A percentile compares a stretch with the other conserved stretches of the same genome.
Conservation (phyloP, 2,113 vertebrate species). For the Labeo rohita region DNA sequence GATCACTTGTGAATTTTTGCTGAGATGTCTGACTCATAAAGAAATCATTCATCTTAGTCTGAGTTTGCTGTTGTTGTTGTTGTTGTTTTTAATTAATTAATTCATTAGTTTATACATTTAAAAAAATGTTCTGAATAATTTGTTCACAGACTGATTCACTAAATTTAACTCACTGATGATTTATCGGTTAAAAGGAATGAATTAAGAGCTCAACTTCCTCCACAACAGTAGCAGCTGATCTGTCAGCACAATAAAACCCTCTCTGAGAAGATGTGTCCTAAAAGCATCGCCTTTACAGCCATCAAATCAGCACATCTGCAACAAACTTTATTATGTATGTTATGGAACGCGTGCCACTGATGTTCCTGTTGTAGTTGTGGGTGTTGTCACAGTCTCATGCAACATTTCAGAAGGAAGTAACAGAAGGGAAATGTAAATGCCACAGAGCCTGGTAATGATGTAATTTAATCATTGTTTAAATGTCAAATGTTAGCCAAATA, state of each 20-base stretch:
- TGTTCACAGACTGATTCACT: not conserved
- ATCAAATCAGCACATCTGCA: not conserved
- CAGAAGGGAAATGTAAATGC: constrained; percentile 5
- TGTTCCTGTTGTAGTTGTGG: not conserved
- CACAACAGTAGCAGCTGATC: not conserved
- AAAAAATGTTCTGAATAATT: not conserved
- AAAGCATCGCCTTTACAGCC: not conserved
- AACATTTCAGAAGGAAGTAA: not conserved
- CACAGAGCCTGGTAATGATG: not conserved
- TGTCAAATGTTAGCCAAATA: not conserved
- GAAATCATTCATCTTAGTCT: not conserved
- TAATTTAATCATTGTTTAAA: constrained; percentile 28
- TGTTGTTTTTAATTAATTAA: not conserved
- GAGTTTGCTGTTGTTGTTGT: not conserved
- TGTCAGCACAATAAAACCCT: not conserved
- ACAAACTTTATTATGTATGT: not conserved
- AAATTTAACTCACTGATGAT: not conserved
- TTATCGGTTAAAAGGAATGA: not conserved
- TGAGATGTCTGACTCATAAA: not conserved
- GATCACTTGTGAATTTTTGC: not conserved
- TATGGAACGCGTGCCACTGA: not conserved
- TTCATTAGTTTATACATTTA: not conserved
- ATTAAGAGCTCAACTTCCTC: not conserved
- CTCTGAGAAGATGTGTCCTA: not conserved
- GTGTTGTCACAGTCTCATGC: not conserved